Conservation (phyloP, 2,113 vertebrate genomes). For the Excalfactoria chinensis region DNA sequence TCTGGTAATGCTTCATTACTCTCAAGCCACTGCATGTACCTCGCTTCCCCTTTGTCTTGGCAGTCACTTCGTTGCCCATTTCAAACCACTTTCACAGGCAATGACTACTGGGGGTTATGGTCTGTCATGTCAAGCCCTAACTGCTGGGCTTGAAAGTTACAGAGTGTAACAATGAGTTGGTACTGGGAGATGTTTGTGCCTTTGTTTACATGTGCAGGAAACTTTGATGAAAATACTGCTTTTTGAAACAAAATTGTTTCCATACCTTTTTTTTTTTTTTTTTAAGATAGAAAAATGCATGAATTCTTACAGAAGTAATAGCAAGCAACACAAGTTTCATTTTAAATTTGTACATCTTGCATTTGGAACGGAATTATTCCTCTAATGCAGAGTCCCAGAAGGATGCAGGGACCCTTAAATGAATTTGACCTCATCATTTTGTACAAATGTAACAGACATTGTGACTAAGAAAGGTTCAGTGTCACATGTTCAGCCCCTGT, state of each 20-base stretch:
- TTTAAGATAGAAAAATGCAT: background rate
- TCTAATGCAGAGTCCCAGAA: accelerated
- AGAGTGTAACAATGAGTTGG: background rate
- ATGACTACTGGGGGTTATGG: background rate
- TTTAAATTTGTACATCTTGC: background rate
- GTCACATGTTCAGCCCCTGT: accelerated
- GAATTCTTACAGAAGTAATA: background rate
- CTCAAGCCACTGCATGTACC: background rate
- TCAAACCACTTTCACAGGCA: slow-evolving; percentile 5
- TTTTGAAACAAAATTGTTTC: background rate
- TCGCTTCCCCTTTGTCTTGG: background rate
- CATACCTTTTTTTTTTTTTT: background rate
- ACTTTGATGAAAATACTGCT: background rate
- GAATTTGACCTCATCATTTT: accelerated
- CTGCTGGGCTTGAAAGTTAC: background rate
- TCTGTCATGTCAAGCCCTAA: background rate
- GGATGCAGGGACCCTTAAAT: background rate
- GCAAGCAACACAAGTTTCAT: background rate
- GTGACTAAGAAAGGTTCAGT: background rate
- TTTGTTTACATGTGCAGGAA: background rate
- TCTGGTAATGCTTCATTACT: slow-evolving; percentile 19
- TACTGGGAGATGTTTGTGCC: background rate
- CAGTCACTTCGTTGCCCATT: slow-evolving; percentile 20
- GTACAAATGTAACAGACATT: background rate
- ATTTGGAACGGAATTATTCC: background rate